These are phyloP conservation scores for Lateolabrax maculatus DNA, from an alignment of 2,797 vertebrate species.

Conservation along the genomic window DNA sequence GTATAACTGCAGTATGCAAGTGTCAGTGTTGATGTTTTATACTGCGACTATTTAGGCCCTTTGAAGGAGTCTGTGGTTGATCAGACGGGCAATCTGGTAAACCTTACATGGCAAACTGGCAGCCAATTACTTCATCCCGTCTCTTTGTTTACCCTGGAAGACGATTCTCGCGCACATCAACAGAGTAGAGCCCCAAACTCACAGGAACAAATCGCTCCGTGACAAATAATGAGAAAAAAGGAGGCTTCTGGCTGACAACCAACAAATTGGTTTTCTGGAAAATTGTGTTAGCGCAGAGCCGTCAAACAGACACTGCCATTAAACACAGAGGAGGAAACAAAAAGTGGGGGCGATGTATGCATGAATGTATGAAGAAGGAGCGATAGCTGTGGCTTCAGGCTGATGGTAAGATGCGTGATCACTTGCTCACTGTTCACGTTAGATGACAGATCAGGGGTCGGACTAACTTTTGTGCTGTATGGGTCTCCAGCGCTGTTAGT, in stretches of 20 bases:
- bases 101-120: conserved; percentile 64
- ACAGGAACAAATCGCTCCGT: conserved; percentile 66
- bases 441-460: conserved; percentile 20
- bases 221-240: conserved; percentile 66
- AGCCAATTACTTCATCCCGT: conserved; percentile 68
- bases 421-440: not conserved
- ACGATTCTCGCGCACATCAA: conserved; percentile 53
- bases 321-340: conserved; percentile 50
- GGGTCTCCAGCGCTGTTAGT: too few species aligned
- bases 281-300: conserved; percentile 66
- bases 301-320: conserved; percentile 62
- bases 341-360: conserved; percentile 3
- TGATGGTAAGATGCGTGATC: conserved; percentile 9
- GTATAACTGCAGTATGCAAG: conserved; percentile 26
- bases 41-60: conserved; percentile 25
- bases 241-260: conserved; percentile 70
- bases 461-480: not conserved
- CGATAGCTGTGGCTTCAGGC: conserved; percentile 10
- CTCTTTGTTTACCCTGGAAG: conserved; percentile 72
- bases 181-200: conserved; percentile 60
- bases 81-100: conserved; percentile 57
- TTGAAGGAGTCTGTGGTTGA: conserved; percentile 33
- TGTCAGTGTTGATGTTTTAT: conserved; percentile 47
- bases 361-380: conserved; percentile 33
- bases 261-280: conserved; percentile 79